A percentile compares a stretch with the other conserved stretches of the same genome.
phyloP scores from a whole-genome alignment of 2,888 invertebrate species.

The Tipula confusa region DNA sequence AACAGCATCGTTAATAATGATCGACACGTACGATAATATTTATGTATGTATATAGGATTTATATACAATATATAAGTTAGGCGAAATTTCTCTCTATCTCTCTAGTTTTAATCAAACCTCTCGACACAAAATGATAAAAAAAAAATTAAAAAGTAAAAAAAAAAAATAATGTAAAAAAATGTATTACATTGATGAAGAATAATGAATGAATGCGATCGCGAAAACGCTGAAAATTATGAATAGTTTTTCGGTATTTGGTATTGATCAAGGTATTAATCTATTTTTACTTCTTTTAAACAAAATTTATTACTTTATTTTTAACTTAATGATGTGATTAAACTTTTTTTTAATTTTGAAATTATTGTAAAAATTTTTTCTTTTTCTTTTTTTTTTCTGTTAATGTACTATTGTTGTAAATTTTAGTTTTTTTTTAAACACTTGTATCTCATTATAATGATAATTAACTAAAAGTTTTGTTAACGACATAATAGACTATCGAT shows the following conservation, averaged over 20 bases:
- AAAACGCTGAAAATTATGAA: conserved; percentile 3
- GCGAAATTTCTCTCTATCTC: conserved; percentile 5
- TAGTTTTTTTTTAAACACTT: conserved; percentile 7
- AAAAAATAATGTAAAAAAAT: too few relatives aligned
- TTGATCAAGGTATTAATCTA: conserved; percentile 25
- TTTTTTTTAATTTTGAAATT: neutral
- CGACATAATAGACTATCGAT: neutral
- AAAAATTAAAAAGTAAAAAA: neutral
- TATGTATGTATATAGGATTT: neutral
- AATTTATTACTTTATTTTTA: neutral
- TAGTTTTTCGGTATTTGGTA: conserved; percentile 14
- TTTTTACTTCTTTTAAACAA: conserved; percentile 20
- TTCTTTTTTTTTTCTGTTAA: neutral
- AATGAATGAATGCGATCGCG: conserved; percentile 16
- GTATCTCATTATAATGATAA: conserved; percentile 5
- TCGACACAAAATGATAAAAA: conserved; percentile 3
- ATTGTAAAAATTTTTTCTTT: neutral
- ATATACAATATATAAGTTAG: conserved; percentile 3
- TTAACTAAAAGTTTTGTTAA: neutral
- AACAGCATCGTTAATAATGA: conserved; percentile 27
- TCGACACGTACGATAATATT: conserved; percentile 1
- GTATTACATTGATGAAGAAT: neutral
- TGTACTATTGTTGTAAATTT: conserved; percentile 21
- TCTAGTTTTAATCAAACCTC: conserved; percentile 25
- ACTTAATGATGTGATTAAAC: conserved; percentile 8